Evolutionary conservation across 2,797 vertebrate species (phyloP), one percentile per base, ranked within the genome.

Genomic region (Gymnothorax reevesii): DNA sequence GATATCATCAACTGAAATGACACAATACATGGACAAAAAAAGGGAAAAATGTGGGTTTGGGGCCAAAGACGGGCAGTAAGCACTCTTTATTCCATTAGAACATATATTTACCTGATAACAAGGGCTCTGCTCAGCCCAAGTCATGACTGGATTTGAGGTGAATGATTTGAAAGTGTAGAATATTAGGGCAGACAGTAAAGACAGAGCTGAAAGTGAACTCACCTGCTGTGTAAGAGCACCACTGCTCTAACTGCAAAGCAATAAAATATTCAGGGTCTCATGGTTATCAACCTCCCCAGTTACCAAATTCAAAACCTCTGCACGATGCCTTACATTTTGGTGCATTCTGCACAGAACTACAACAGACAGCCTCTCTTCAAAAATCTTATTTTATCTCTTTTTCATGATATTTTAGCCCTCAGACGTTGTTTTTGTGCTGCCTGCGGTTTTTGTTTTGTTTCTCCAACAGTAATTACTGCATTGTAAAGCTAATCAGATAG

Each of bases 401-500:
- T n/a, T n/a, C n/a, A n/a, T n/a, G n/a, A n/a, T 79, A 79, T 22
- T 79, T 79, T 20, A 79, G 75, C 75, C 54, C 75, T 54, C 2
- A 8, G 15, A 54, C 55, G 49, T 57, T 17, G 25, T 42, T 62
- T 83, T 33, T 52, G 8, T 54, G 12, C 73, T 49, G 17, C 54
- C 54, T 79, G 42, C 22, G 42, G 7, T 52, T 75, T 52, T 60
- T 10, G 52, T 87, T 69, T 71, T 83, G 82, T 60, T 87, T 80
- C 75, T 82, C 57, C 80, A 60, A 79, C 49, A 84, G 71, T 69
- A 66, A 79, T 25, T 84, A 59, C 59, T n/a, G n/a, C n/a, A n/a
- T n/a, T n/a, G 85, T 83, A 59, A 64, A 79, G 54, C 86, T 87
- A 66, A 85, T 84, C 84, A 80, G 73, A 77, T 25, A 87, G 83